A percentile compares a stretch with the other conserved stretches of the same genome.
phyloP scores from a whole-genome alignment of 2,113 vertebrate genomes.

The Xiphias gladius region DNA sequence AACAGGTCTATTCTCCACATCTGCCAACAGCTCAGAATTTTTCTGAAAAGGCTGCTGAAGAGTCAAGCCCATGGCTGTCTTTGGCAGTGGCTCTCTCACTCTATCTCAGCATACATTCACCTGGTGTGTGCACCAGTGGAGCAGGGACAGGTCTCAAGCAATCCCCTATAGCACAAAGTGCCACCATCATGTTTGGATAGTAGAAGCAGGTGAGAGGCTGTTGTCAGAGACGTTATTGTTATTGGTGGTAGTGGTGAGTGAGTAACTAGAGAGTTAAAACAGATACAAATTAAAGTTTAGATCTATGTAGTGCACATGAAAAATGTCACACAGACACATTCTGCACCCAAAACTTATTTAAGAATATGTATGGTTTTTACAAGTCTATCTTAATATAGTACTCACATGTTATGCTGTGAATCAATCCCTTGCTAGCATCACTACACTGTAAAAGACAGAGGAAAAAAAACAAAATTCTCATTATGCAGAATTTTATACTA shows the following conservation, averaged over 20 bases:
- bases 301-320: neutral
- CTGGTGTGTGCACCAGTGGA: slow-evolving; percentile 26
- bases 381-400: neutral
- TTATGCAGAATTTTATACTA: neutral
- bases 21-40: slow-evolving; percentile 48
- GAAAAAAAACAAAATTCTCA: neutral
- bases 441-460: neutral
- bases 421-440: neutral
- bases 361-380: neutral
- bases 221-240: slow-evolving; percentile 5
- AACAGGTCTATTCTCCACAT: slow-evolving; percentile 56
- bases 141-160: slow-evolving; percentile 6
- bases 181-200: slow-evolving; percentile 13
- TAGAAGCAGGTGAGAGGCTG: neutral
- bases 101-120: slow-evolving; percentile 28
- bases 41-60: slow-evolving; percentile 47
- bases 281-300: neutral
- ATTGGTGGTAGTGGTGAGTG: neutral
- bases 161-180: slow-evolving; percentile 30
- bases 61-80: slow-evolving; percentile 41
- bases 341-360: neutral
- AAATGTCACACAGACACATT: neutral
- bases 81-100: slow-evolving; percentile 21
- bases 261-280: neutral
- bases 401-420: neutral